Conservation (phyloP, 2,888 invertebrate genomes). For the Omphaloscelis lunosa region DNA sequence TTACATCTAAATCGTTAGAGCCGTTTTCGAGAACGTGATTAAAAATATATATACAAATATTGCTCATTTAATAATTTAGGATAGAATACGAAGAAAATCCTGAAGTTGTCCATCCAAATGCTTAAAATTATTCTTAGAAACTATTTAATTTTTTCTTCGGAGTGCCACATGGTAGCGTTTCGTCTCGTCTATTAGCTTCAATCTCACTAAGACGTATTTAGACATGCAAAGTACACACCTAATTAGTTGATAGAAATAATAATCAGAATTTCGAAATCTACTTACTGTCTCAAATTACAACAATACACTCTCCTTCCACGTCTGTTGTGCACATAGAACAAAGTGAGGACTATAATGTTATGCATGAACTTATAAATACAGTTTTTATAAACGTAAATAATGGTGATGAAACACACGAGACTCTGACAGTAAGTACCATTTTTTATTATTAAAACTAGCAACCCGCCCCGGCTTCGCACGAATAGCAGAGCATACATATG, state of each 20-base stretch:
- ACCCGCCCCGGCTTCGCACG: too few species aligned
- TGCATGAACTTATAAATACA: not conserved
- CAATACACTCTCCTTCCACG: not conserved
- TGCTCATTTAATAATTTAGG: too few species aligned
- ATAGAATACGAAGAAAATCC: too few species aligned
- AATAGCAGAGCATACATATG: too few species aligned
- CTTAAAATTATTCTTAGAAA: not conserved
- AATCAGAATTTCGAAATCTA: not conserved
- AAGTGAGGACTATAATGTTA: not conserved
- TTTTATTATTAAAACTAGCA: not conserved
- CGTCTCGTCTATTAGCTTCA: not conserved
- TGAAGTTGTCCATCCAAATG: not conserved
- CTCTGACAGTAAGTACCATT: not conserved
- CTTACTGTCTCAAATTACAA: not conserved
- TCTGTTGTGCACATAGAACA: not conserved
- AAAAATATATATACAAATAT: too few species aligned
- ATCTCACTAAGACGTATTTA: not conserved
- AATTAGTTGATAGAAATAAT: not conserved
- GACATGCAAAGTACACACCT: not conserved
- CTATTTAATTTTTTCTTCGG: not conserved
- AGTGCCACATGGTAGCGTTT: not conserved
- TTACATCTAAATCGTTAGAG: too few species aligned
- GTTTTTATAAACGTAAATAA: not conserved
- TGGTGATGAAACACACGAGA: not conserved
- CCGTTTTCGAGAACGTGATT: too few species aligned